These are phyloP conservation scores for Drosophila cracens DNA, from an alignment of 2,888 invertebrate species.

Conservation along the genomic window DNA sequence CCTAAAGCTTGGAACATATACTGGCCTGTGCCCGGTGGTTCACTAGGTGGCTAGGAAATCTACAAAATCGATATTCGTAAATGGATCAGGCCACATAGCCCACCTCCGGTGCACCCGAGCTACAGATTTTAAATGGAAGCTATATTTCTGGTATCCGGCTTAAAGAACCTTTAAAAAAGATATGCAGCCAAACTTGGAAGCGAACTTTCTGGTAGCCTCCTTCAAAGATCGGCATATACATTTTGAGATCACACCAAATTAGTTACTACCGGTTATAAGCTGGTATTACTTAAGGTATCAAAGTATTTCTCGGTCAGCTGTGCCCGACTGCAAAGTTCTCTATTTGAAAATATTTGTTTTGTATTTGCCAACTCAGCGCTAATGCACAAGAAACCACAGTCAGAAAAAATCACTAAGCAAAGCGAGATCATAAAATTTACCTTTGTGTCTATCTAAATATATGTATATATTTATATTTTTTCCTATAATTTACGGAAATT, in stretches of 20 bases:
- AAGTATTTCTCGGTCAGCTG: background rate
- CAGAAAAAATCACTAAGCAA: background rate
- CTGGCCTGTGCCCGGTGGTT: no score
- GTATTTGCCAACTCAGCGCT: slow-evolving; percentile 42
- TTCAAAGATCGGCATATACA: background rate
- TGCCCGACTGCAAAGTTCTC: background rate
- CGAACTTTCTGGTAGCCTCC: no score
- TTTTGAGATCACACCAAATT: no score
- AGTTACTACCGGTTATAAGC: background rate
- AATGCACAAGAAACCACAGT: background rate
- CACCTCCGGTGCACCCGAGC: no score
- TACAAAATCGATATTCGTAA: background rate
- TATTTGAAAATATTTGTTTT: background rate
- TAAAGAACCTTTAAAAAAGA: no score
- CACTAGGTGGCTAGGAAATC: background rate
- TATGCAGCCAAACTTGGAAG: background rate
- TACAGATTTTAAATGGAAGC: no score
- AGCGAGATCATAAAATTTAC: no score
- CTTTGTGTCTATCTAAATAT: no score
- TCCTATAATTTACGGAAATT: no score
- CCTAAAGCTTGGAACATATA: no score
- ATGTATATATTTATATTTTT: no score
- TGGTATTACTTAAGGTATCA: background rate
- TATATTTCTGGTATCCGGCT: no score
- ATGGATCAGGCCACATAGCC: background rate